Evolutionary conservation across 2,888 invertebrate genomes (phyloP).

Genomic region (Rhagonycha fulva): DNA sequence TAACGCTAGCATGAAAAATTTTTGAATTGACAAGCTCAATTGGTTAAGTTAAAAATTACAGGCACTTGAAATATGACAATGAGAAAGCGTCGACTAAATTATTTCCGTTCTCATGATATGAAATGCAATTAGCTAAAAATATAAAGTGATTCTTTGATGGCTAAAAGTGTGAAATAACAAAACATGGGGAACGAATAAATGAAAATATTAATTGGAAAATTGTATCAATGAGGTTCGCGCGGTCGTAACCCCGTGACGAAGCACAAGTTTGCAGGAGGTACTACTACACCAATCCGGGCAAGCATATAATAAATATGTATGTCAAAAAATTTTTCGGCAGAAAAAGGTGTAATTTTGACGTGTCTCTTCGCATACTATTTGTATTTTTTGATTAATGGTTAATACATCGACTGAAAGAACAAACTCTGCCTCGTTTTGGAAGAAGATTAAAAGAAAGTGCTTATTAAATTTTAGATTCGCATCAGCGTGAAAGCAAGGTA

Average conservation of each 20-base stretch:
- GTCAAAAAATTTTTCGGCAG: too few relatives aligned
- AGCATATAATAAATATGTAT: background rate
- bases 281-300: background rate
- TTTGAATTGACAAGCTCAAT: background rate
- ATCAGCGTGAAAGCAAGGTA: background rate
- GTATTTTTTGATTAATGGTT: too few relatives aligned
- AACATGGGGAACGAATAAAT: background rate
- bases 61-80: background rate
- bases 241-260: background rate
- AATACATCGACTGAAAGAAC: background rate
- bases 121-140: background rate
- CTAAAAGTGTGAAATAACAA: background rate
- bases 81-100: background rate
- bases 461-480: background rate
- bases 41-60: background rate
- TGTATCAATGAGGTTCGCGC: background rate
- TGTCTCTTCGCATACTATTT: too few relatives aligned
- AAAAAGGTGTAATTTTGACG: too few relatives aligned
- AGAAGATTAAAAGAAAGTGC: background rate
- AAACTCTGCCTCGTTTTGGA: background rate
- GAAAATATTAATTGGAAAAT: background rate
- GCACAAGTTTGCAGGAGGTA: background rate
- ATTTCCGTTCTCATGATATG: background rate
- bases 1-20: background rate
- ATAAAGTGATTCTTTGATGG: background rate